These are phyloP conservation scores for Apamea crenata DNA, from an alignment of 2,888 invertebrate genomes.

Conservation along the genomic window DNA sequence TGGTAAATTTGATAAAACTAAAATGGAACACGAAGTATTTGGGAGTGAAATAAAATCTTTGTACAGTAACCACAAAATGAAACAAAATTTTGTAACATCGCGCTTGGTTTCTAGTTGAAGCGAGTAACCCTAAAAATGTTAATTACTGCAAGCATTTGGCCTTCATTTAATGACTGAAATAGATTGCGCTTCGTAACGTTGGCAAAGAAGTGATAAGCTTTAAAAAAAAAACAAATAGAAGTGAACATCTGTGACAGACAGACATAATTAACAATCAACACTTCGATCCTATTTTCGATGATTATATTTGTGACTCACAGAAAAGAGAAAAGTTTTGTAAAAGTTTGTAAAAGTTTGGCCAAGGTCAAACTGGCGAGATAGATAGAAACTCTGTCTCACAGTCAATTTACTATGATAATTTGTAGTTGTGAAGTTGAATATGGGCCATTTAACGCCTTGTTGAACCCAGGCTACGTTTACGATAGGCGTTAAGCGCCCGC, in stretches of 20 bases:
- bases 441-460: conserved; percentile 19
- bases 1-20: background rate
- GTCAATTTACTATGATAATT: conserved; percentile 27
- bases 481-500: background rate
- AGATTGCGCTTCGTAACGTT: conserved; percentile 48
- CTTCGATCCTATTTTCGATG: conserved; percentile 44
- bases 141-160: conserved; percentile 44
- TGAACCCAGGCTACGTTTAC: background rate
- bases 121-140: conserved; percentile 30
- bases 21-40: background rate
- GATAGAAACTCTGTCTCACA: conserved; percentile 2
- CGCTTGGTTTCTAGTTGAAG: background rate
- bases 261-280: conserved; percentile 53
- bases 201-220: conserved; percentile 47
- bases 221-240: conserved; percentile 40
- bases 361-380: conserved; percentile 8
- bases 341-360: background rate
- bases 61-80: background rate
- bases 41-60: background rate
- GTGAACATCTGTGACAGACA: conserved; percentile 41
- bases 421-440: conserved; percentile 3
- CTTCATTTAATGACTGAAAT: conserved; percentile 60
- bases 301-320: conserved; percentile 33
- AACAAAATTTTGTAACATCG: background rate
- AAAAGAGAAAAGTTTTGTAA: conserved; percentile 10